Evolutionary conservation across 2,888 invertebrate species (phyloP), one percentile per base, ranked within the genome.

Genomic region (Vanessa cardui): DNA sequence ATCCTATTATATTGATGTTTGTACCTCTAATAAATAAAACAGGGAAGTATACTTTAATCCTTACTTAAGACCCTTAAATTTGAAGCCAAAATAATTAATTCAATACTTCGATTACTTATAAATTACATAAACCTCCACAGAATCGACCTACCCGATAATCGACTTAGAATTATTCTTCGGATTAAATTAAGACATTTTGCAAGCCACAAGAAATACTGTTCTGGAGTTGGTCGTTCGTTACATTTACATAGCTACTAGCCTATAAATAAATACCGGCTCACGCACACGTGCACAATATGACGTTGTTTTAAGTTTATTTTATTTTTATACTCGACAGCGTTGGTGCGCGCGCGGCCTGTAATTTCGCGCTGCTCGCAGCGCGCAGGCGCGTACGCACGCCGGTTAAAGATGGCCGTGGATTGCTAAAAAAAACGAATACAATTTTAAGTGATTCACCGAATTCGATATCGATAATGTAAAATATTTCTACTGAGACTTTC

Each of bases 241-340:
- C 88, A 89, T 90, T 90, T 88, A 92, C 91, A 90, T 91, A 90
- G 91, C 90, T 90, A 89, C 89, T 89, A 89, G 88, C 87, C 92
- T 92, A 92, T 92, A 92, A 92, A 92, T 92, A 92, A 92, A 91
- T 92, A 91, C 88, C 81, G 86, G 87, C 89, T 84, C 92, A 83
- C 92, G 84, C 92, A 92, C 91, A 91, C 88, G 88, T 87, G 87
- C 87, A 87, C 84, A 89, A 88, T 85, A 86, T 90, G 90, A 90
- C 91, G 92, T 88, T 90, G 90, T 90, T 90, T 90, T 90, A 90
- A 88, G 86, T 92, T 90, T 92, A 92, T 91, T 92, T 92, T 92
- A 92, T 92, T 92, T 92, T 92, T 92, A 90, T 89, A 87, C 91
- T 82, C 83, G 86, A 86, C 80, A 84, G 78, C 76, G 87, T 87